phyloP scores from a whole-genome alignment of 2,888 invertebrate genomes.

The Cheilosia urbana region DNA sequence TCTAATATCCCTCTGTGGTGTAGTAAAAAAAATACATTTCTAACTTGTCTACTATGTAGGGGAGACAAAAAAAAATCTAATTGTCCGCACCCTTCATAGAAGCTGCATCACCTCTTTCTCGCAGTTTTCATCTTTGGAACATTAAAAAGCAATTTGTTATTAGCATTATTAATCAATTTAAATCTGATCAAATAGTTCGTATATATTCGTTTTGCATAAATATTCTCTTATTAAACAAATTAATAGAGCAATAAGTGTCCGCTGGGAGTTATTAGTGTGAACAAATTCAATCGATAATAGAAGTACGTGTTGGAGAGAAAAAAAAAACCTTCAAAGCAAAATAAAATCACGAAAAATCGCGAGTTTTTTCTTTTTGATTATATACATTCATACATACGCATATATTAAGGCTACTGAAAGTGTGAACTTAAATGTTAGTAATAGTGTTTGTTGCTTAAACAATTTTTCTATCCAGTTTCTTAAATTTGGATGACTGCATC shows the following conservation, averaged over 20 bases:
- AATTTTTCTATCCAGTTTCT: not conserved
- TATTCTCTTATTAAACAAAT: not conserved
- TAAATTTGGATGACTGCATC: constrained; percentile 45
- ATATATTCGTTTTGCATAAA: constrained; percentile 4
- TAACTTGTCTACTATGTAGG: constrained; percentile 44
- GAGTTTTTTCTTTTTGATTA: constrained; percentile 7
- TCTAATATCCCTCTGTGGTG: not conserved
- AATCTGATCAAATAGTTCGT: constrained; percentile 3
- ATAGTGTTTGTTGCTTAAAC: constrained; percentile 23
- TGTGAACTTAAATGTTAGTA: constrained; percentile 35
- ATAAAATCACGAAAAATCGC: constrained; percentile 37
- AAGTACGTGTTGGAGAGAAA: constrained; percentile 24
- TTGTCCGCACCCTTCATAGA: constrained; percentile 66
- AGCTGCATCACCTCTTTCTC: constrained; percentile 35
- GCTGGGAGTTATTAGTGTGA: not conserved
- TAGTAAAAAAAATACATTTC: constrained; percentile 39
- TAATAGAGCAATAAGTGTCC: not conserved
- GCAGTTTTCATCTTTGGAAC: constrained; percentile 38
- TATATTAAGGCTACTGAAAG: constrained; percentile 9
- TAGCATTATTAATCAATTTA: constrained; percentile 43
- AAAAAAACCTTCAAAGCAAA: constrained; percentile 31
- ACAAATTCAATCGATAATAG: constrained; percentile 50
- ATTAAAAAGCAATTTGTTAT: constrained; percentile 23
- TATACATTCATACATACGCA: constrained; percentile 8
- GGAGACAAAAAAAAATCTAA: constrained; percentile 53